These are phyloP conservation scores for Vombatus ursinus DNA, from an alignment of 2,113 vertebrate genomes.

Conservation along the genomic window DNA sequence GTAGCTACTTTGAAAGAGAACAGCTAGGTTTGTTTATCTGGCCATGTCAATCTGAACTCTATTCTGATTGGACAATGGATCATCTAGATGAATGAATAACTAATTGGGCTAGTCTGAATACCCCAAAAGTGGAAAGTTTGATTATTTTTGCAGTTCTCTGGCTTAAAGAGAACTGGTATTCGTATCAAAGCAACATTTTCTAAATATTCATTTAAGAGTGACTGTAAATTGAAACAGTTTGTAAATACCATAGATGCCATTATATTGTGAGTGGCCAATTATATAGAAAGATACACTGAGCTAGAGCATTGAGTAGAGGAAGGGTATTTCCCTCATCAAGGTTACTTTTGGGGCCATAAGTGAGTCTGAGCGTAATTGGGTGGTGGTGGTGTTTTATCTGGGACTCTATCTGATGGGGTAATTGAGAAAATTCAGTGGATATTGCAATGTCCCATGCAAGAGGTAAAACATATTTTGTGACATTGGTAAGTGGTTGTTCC, in stretches of 20 bases:
- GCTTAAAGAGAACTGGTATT: neutral
- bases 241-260: too few relatives aligned
- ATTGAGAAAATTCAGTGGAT: neutral
- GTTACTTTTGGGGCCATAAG: neutral
- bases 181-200: neutral
- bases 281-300: neutral
- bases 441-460: neutral
- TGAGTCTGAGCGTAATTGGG: neutral
- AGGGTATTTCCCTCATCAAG: neutral
- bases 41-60: neutral
- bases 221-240: neutral
- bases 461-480: neutral
- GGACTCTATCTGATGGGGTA: neutral
- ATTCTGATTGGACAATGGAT: neutral
- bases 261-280: neutral
- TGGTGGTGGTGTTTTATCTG: too few relatives aligned
- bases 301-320: neutral
- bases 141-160: neutral
- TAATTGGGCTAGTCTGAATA: neutral
- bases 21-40: too few relatives aligned
- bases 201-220: neutral
- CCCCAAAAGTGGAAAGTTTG: neutral
- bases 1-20: too few relatives aligned
- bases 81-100: neutral
- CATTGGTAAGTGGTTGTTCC: neutral